Base-by-base conservation (phyloP, 2,888 invertebrate species). In the Epinotia bilunana region DNA sequence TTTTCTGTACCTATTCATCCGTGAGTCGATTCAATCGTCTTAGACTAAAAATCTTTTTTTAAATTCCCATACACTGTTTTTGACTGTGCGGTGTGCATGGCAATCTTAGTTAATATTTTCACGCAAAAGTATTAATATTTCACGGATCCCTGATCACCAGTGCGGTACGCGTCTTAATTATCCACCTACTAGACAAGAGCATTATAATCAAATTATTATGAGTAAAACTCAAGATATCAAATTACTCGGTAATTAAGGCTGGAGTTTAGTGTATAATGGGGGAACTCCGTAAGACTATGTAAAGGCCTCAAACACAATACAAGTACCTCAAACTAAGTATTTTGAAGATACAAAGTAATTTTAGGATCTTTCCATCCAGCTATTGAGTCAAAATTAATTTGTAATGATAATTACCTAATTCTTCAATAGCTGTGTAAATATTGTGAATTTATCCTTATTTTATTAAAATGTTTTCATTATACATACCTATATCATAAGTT, bases 121-220 rank as follows among this genome's bases (percentile, higher is more conserved):
- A 57, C 20, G 12, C 11, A 11, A 61, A 61, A 61, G 13, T 3
- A 7, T 1, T 4, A 64, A 64, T 63, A 63, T 23, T 64, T 12
- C 3, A 16, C 55, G 9, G 39, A 57, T 39, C 53, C 23, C 55
- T 23, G 63, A 43, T 81, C 79, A 78, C 76, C 79, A 78, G 70
- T 53, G 61, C 74, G 61, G 63, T 78, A 76, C 76, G 73, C 75
- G 79, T 82, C 80, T 82, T 82, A 82, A 85, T 84, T 83, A 83
- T 83, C 83, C 81, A 75, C 81, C 79, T 70, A 73, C 55, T 20
- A 68, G 53, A 73, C 55, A n/a, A 68, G 53, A 49, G 77, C 69
- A 72, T 72, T 80, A 83, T 84, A 82, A 86, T 84, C 80, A 83
- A 86, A 82, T 85, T 84, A 83, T 78, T 60, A 57, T 16, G 46